Evolutionary conservation across 2,113 vertebrate species (phyloP), one percentile per base, ranked within the genome.

Genomic region (Centropus unirufus): DNA sequence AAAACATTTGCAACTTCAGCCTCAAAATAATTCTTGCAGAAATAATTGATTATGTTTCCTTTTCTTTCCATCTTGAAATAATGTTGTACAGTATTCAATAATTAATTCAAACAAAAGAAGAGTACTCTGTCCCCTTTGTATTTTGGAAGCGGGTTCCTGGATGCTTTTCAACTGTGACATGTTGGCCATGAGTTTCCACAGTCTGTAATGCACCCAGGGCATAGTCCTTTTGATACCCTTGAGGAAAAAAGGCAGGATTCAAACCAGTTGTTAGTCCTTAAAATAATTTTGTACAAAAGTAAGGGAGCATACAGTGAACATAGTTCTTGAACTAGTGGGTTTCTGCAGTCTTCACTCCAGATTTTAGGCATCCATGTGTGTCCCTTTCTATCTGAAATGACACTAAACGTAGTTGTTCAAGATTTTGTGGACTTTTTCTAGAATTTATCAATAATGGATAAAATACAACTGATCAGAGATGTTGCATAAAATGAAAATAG

Each of bases 221-320:
- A 22, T n/a, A 84, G 20, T 8, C 51, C 2, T 10, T 44, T 66
- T 73, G 32, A 78, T 47, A 9, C 17, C 9, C 27, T 21, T 44
- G 32, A 79, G 69, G 29, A 89, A 92, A 59, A 61, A 59, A 54
- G 30, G 32, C 42, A 85, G 62, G 68, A 87, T 80, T 49, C 47
- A 61, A 62, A 92, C 52, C 32, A 36, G 36, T 36, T 34, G 14
- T 16, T 68, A 92, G 19, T 6, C 22, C 70, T 67, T 85, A 54
- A 30, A 88, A 73, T 19, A 0, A 13, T 55, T 66, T 83, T 89
- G 13, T 51, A 61, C 7, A 34, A 92, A 80, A 40, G 30, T 80
- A 49, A 52, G 5, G 17, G 13, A 81, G 12, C 3, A 42, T 23
- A 36, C 0, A 0, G 6, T 52, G 44, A 70, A 27, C 5, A 16